Evolutionary conservation across 2,113 vertebrate genomes (phyloP).

Genomic region (Himantopus leucocephalus): DNA sequence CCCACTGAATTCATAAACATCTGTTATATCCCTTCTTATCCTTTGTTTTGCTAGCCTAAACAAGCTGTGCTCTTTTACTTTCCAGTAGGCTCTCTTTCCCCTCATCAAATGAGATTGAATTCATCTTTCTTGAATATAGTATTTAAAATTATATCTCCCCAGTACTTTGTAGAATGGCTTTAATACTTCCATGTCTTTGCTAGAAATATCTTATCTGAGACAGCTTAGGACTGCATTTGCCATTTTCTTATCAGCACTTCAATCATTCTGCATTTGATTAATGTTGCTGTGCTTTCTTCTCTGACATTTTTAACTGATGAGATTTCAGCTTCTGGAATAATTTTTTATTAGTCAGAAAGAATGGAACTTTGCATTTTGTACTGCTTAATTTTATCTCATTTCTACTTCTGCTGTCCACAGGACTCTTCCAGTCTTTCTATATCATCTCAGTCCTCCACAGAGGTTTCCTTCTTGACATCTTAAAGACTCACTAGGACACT

Average conservation of each 20-base stretch:
- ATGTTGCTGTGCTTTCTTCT: background rate
- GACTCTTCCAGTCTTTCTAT: background rate
- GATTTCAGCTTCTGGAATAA: background rate
- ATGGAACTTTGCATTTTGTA: background rate
- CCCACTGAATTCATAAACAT: background rate
- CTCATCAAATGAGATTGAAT: background rate
- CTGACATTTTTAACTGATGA: background rate
- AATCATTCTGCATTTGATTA: background rate
- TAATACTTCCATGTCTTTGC: background rate
- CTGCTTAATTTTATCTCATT: background rate
- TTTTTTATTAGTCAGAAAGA: background rate
- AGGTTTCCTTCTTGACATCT: background rate
- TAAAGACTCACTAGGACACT: background rate
- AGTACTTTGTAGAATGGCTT: background rate
- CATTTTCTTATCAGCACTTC: background rate
- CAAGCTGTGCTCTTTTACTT: background rate
- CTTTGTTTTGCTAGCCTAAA: background rate
- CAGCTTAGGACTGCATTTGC: background rate
- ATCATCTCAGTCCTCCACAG: background rate
- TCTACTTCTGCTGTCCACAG: background rate
- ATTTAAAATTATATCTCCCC: background rate
- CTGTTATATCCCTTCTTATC: background rate
- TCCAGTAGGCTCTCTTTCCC: background rate
- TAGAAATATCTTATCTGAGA: background rate
- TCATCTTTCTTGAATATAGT: background rate